Evolutionary conservation across 2,113 vertebrate genomes (phyloP).

Genomic region (Xerus inauris): DNA sequence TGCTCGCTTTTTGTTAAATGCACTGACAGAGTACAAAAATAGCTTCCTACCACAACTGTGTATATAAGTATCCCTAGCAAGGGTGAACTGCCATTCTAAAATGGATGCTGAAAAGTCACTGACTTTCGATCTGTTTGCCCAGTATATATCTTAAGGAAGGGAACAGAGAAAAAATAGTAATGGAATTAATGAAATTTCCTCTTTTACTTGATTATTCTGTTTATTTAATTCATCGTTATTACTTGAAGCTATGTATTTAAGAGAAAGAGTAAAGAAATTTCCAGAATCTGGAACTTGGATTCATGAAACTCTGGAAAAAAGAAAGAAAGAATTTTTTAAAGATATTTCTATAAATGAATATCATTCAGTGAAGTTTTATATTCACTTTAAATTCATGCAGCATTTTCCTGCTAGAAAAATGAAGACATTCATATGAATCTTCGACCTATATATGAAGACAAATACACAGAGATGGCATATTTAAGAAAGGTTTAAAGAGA

Average conservation of each 20-base stretch:
- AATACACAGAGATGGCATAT: slow-evolving; percentile 55
- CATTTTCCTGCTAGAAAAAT: slow-evolving; percentile 76
- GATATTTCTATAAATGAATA: slow-evolving; percentile 16
- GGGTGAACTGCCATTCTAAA: slow-evolving; percentile 69
- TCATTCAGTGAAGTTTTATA: slow-evolving; percentile 53
- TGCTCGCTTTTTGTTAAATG: slow-evolving; percentile 82
- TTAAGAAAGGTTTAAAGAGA: slow-evolving; percentile 73
- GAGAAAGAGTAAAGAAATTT: not conserved
- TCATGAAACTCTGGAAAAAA: not conserved
- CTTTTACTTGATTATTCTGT: not conserved
- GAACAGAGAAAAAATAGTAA: not conserved
- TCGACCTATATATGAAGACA: slow-evolving; percentile 58
- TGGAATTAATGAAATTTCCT: not conserved
- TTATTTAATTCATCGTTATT: not conserved
- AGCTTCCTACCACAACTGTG: slow-evolving; percentile 75
- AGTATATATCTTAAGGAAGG: slow-evolving; percentile 52
- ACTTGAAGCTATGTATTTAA: slow-evolving; percentile 10
- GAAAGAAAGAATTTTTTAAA: not conserved
- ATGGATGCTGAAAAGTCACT: slow-evolving; percentile 66
- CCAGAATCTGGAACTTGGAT: not conserved
- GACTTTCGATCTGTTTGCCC: slow-evolving; percentile 61
- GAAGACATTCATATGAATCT: slow-evolving; percentile 79
- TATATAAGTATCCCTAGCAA: slow-evolving; percentile 51
- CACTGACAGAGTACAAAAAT: slow-evolving; percentile 81
- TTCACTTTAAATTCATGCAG: slow-evolving; percentile 2